Conservation (phyloP, 1,140 invertebrate species). For the Caenorhabditis briggsae region DNA sequence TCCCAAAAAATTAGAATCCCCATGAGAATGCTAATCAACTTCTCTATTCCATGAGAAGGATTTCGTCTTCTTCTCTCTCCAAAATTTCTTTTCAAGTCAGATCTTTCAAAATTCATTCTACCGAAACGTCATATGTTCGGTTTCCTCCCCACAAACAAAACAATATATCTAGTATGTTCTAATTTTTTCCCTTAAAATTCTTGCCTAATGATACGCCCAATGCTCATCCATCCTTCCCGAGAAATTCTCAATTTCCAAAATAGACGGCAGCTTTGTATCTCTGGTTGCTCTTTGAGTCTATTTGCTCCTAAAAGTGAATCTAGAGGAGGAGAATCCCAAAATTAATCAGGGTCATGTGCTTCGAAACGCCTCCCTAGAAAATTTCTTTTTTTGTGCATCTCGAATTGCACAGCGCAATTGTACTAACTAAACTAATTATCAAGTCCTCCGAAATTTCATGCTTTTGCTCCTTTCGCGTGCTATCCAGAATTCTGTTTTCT, state of each 20-base stretch:
- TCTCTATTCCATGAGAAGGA: no score
- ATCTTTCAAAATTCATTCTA: background rate
- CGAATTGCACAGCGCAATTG: slow-evolving; percentile 1
- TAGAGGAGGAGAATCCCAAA: background rate
- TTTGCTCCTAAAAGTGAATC: slow-evolving; percentile 2
- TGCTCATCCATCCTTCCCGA: no score
- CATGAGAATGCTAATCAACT: no score
- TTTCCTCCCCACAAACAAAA: background rate
- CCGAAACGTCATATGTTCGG: background rate
- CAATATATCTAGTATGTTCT: background rate
- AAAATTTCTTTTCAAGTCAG: no score
- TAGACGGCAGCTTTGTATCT: background rate
- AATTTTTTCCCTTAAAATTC: background rate
- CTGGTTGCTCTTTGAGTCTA: background rate
- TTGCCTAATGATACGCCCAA: background rate
- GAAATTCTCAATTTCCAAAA: background rate
- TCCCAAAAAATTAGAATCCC: no score
- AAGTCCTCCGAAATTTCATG: background rate
- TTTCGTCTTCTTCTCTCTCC: no score
- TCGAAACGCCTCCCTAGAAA: background rate
- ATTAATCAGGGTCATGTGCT: slow-evolving; percentile 44
- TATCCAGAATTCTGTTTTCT: background rate
- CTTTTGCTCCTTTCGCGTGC: background rate
- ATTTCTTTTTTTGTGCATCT: background rate
- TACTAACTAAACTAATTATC: slow-evolving; percentile 53